These are phyloP conservation scores for Homarus americanus DNA, from an alignment of 1,140 invertebrate genomes.

Conservation along the genomic window DNA sequence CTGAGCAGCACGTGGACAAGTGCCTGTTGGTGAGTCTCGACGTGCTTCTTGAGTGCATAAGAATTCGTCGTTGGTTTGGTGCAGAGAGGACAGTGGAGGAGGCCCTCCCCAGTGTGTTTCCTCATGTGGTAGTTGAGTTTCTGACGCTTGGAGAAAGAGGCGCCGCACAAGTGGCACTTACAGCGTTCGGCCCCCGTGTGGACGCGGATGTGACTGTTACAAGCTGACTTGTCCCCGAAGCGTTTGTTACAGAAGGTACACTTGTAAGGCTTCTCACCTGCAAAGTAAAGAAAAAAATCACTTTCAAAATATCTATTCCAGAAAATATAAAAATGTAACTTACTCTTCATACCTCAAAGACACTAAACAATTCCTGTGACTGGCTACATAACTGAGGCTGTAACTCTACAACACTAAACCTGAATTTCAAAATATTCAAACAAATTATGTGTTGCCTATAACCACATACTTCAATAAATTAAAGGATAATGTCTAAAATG, in stretches of 20 bases:
- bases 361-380: no score
- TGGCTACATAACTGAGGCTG: no score
- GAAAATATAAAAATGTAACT: no score
- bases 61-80: constrained; percentile 36
- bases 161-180: constrained; percentile 80
- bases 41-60: constrained; percentile 54
- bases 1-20: constrained; percentile 16
- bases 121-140: constrained; percentile 77
- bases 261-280: constrained; percentile 79
- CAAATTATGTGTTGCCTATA: no score
- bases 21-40: constrained; percentile 55
- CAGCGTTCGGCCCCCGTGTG: constrained; percentile 80
- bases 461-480: no score
- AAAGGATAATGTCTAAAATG: no score
- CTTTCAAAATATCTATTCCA: not conserved
- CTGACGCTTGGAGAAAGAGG: constrained; percentile 79
- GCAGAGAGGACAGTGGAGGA: constrained; percentile 75
- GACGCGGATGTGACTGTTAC: constrained; percentile 80
- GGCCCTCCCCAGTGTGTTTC: constrained; percentile 77
- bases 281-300: constrained; percentile 29
- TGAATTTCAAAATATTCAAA: no score
- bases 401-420: no score
- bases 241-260: constrained; percentile 80
- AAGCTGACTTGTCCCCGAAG: constrained; percentile 82
- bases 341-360: no score